Evolutionary conservation across 2,113 vertebrate genomes (phyloP).

Genomic region (Dicaeum eximium): DNA sequence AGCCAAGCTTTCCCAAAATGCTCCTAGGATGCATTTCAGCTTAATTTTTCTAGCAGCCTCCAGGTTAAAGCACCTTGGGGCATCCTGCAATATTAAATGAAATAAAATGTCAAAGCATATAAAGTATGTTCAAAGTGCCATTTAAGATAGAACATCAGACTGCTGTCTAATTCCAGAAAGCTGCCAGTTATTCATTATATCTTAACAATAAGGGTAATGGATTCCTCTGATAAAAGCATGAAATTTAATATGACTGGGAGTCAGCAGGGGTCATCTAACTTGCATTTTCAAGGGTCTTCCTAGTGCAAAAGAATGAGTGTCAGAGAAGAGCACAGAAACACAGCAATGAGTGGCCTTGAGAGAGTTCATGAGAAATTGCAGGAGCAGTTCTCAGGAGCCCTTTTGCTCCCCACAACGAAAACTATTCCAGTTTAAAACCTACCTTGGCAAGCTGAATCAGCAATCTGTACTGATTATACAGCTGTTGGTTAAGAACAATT

Average conservation of each 20-base stretch:
- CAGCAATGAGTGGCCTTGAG: background rate
- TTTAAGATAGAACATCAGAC: background rate
- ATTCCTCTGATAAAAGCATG: background rate
- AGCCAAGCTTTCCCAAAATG: background rate
- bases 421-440: background rate
- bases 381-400: background rate
- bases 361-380: background rate
- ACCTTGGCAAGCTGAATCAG: background rate
- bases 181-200: background rate
- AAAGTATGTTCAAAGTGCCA: background rate
- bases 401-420: background rate
- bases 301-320: background rate
- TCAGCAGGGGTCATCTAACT: background rate
- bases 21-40: background rate
- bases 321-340: background rate
- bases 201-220: background rate
- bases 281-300: background rate
- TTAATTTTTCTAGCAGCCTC: conserved; percentile 11
- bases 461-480: background rate
- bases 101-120: conserved; percentile 16
- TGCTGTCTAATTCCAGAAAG: background rate
- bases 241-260: background rate
- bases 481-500: background rate
- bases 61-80: background rate
- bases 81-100: background rate